Evolutionary conservation across 1,140 invertebrate genomes (phyloP), one percentile per base, ranked within the genome.

Genomic region (Pissodes strobi): DNA sequence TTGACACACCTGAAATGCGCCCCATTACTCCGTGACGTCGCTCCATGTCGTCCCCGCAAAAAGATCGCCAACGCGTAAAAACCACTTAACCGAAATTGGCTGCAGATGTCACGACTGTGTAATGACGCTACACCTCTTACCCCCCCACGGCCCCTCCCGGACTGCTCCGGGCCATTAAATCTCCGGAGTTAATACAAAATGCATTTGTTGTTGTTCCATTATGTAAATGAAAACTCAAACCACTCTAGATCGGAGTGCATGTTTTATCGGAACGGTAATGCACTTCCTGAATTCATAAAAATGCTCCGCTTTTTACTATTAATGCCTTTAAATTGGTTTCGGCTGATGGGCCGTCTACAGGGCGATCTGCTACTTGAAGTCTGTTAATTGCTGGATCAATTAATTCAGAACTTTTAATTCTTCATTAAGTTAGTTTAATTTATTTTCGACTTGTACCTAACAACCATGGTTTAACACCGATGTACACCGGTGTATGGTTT

Each of bases 181-280:
- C 76, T 77, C 72, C 74, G 69, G 70, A 75, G 72, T 77, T 78
- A 78, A 78, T 78, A 78, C 76, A 76, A 77, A 78, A 78, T 78
- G 75, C 76, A 78, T 78, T 76, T 78, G 76, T 78, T 78, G 76
- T 78, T 78, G 73, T 78, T 77, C 76, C 76, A 78, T 78, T 78
- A 78, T 78, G 75, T 76, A 77, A 78, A 78, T 78, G 74, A 77
- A 78, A 77, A 74, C 71, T 74, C 72, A 69, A 76, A 75, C 74
- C 74, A 74, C 71, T 70, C 68, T 68, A 64, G 65, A 55, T 66
- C 43, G 64, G 67, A 69, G 69, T 69, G 68, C 68, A 68, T 64
- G 71, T 71, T 73, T 70, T 68, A 73, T 73, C 69, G 71, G 60
- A 56, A 66, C 69, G 61, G 62, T 73, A 73, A 71, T 73, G 69